Percentiles rank a stretch among this genome's conserved stretches.
Conservation (phyloP, 2,888 invertebrate genomes). For the Thymelicus sylvestris region DNA sequence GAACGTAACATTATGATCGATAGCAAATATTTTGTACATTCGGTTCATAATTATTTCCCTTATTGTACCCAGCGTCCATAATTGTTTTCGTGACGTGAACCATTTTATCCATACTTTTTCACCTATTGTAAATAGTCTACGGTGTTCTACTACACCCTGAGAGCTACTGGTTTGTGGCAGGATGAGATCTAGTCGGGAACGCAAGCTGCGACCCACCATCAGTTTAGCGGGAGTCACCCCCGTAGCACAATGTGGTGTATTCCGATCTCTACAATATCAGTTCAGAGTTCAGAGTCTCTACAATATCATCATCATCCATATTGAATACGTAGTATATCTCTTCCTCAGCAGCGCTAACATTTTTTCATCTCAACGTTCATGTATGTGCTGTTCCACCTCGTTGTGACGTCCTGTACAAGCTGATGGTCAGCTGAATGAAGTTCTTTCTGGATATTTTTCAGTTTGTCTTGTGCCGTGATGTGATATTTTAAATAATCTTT, state of each 20-base stretch:
- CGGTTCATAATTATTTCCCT: background rate
- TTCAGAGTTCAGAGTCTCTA: too few relatives aligned
- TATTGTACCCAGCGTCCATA: slow-evolving; percentile 3
- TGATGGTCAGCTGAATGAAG: slow-evolving; percentile 11
- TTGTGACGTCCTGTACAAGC: background rate
- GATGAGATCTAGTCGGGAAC: slow-evolving; percentile 4
- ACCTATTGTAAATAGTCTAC: background rate
- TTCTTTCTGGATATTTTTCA: slow-evolving; percentile 8
- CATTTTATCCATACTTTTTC: slow-evolving; percentile 8
- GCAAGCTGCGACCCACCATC: slow-evolving; percentile 6
- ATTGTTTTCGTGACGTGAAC: background rate
- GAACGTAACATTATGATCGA: background rate
- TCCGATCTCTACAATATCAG: too few relatives aligned
- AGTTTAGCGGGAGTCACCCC: slow-evolving; percentile 13
- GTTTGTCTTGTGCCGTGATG: slow-evolving; percentile 6
- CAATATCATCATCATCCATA: too few relatives aligned
- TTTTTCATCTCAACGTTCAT: too few relatives aligned
- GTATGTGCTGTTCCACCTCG: slow-evolving; percentile 45
- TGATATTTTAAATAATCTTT: too few relatives aligned
- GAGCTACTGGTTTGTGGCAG: background rate
- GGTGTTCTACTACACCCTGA: background rate
- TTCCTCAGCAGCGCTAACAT: too few relatives aligned
- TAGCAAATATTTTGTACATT: slow-evolving; percentile 7
- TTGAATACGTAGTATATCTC: too few relatives aligned
- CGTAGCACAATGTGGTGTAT: slow-evolving; percentile 12